These are phyloP conservation scores for Sebastes schlegelii DNA, from an alignment of 2,113 vertebrate genomes.

Conservation along the genomic window DNA sequence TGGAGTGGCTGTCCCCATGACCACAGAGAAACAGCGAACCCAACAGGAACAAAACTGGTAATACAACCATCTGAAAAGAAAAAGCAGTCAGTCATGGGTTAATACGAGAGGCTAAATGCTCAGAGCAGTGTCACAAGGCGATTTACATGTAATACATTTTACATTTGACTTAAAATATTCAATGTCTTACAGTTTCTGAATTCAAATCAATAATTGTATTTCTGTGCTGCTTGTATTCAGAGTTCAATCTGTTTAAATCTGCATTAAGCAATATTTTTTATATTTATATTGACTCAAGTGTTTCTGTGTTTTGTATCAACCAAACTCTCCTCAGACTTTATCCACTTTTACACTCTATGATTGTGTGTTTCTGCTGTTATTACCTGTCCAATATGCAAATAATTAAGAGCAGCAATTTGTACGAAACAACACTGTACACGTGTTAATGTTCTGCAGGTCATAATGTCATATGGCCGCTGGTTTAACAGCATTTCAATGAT, in stretches of 20 bases:
- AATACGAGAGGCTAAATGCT: neutral
- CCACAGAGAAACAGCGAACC: slow-evolving; percentile 67
- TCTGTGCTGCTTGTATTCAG: too few relatives aligned
- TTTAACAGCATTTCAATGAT: neutral
- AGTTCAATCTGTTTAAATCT: too few relatives aligned
- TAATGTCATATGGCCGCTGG: neutral
- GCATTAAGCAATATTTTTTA: too few relatives aligned
- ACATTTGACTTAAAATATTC: neutral
- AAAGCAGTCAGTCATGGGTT: neutral
- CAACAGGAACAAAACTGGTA: slow-evolving; percentile 68
- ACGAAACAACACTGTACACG: neutral
- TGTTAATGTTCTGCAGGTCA: neutral
- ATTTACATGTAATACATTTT: too few relatives aligned
- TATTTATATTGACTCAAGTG: too few relatives aligned
- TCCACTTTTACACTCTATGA: neutral
- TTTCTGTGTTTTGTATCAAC: too few relatives aligned
- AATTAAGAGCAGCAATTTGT: neutral
- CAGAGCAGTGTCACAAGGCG: neutral
- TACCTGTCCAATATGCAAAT: neutral
- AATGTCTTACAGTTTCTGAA: neutral
- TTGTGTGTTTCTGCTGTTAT: too few relatives aligned
- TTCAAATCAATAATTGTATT: too few relatives aligned
- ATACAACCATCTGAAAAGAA: slow-evolving; percentile 57
- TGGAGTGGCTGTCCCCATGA: slow-evolving; percentile 27
- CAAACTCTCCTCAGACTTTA: neutral